Evolutionary conservation across 2,113 vertebrate species (phyloP), one percentile per base, ranked within the genome.

Genomic region (Peromyscus polionotus): DNA sequence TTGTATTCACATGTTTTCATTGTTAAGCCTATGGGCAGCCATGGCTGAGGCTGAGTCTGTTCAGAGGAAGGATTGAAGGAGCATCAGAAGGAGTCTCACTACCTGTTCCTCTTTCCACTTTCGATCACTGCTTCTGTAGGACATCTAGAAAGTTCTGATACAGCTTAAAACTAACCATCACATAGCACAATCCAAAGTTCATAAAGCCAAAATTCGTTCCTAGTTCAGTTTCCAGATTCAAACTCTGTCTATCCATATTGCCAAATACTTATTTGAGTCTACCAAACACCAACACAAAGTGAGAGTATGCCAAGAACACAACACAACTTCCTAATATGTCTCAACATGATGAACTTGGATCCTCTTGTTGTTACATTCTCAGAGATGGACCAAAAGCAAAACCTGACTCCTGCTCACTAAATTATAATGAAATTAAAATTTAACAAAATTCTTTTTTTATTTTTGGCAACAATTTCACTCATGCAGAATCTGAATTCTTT

Each of bases 351-450:
- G n/a, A 84, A 48, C 22, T 16, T 83, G 51, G 6, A 45, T 73
- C 16, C 10, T 59, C n/a, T 9, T 57, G n/a, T 79, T 54, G 42
- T 61, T 90, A 73, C 1, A 51, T 51, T 54, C 45, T 73, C 20
- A 48, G 36, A 31, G 61, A 80, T 26, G 75, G 61, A 95, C 45
- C 36, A 80, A 68, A 79, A 85, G 36, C 16, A 85, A 85, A 92
- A 84, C 28, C 24, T 31, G 4, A 68, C 39, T 93, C 61, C 70
- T 89, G 17, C 75, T 89, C 86, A 80, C 51, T 75, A 91, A 77
- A 57, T 76, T 94, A 91, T 51, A 51, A 89, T 22, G 6, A 91
- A 96, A 72, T 94, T 45, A 88, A 76, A 94, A 88, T 65, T 5
- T 72, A 33, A 61, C 65, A 42, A 61, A 57, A 16, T 13, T 17